Base-by-base conservation (phyloP, 2,888 invertebrate species). In the Syrista parreyssii region DNA sequence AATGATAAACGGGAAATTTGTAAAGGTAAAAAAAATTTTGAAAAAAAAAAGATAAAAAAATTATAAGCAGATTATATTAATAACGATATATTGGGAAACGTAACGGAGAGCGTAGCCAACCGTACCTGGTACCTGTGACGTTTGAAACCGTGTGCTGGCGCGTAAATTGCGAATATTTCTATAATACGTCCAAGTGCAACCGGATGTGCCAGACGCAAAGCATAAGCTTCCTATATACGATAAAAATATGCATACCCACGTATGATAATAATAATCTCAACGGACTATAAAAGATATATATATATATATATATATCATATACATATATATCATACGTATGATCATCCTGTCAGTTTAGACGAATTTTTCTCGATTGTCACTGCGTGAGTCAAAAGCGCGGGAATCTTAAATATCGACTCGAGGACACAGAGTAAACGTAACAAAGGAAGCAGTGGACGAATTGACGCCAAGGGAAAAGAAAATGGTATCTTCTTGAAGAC, bases 231-330 rank as follows among this genome's bases (percentile, higher is more conserved):
- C 23, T 15, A 73, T 33, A 68, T 68, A 75, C 15, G 35, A n/a
- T 33, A 75, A 23, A 68, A 36, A 35, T 34, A 74, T 74, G n/a
- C 74, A 74, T 40, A 74, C 40, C 12, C 55, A 23, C n/a, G 32
- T 74, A 74, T 34, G 23, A 40, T 74, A 75, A 69, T 12, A 9
- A 36, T 15, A 71, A 71, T n/a, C 23, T 31, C 71, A 30, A 30
- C 33, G 11, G 15, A 71, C 71, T 32, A 71, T 31, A 12, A 71
- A 55, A 55, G 55, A 55, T 55, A 55, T 40, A 40, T 40, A 40
- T 40, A 55, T 40, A 71, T 71, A 71, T 4, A 32, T 71, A 71
- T 71, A 71, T 30, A 32, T 30, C 31, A 71, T 71, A 71, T 11
- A 30, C n/a, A 32, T 71, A 71, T 71, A 71, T 30, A 32, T 30